These are phyloP conservation scores for Maconellicoccus hirsutus DNA, from an alignment of 1,140 invertebrate species.

Conservation along the genomic window DNA sequence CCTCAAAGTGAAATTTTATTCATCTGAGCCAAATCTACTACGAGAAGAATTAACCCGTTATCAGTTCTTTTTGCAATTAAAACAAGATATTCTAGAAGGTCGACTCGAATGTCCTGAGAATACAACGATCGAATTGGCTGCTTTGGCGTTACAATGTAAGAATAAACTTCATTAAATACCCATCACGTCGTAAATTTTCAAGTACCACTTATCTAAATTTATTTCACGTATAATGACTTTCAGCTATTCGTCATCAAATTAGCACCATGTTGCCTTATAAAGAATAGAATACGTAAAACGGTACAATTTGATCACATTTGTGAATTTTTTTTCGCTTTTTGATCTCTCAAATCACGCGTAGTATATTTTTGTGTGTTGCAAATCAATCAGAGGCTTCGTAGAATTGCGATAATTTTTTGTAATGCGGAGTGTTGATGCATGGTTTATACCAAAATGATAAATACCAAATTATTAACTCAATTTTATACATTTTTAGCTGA, in stretches of 20 bases:
- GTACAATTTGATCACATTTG: slow-evolving; percentile 1
- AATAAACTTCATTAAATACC: not conserved
- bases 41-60: slow-evolving; percentile 89
- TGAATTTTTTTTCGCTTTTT: not conserved
- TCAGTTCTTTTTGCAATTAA: slow-evolving; percentile 95
- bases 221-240: not conserved
- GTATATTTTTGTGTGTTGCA: not conserved
- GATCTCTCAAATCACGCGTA: not conserved
- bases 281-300: not conserved
- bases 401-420: not conserved
- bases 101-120: slow-evolving; percentile 71
- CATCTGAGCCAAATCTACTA: slow-evolving; percentile 89
- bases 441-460: not conserved
- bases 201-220: not conserved
- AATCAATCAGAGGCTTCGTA: not conserved
- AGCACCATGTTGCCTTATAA: not conserved
- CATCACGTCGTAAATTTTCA: not conserved
- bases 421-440: not conserved
- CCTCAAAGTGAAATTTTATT: slow-evolving; percentile 97
- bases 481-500: slow-evolving; percentile 60
- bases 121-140: slow-evolving; percentile 74
- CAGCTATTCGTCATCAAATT: not conserved
- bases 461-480: not conserved
- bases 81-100: slow-evolving; percentile 83
- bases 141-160: slow-evolving; percentile 86